These are phyloP conservation scores for Montipora capitata DNA, from an alignment of 92 coral and sea anemone genomes.

Conservation along the genomic window DNA sequence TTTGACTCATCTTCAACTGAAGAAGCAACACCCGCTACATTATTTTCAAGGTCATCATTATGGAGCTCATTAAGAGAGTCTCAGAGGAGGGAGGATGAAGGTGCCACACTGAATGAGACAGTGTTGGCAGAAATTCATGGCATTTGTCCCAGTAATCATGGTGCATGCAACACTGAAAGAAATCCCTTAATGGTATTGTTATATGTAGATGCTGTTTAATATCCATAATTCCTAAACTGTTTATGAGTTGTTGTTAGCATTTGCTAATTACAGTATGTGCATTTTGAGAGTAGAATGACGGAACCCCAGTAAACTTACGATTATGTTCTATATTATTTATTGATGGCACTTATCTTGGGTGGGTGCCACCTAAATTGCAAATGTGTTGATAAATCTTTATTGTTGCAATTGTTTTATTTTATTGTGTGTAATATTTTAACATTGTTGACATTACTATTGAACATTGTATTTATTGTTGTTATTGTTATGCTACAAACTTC, in stretches of 20 bases:
- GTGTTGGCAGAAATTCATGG: slow-evolving; percentile 4
- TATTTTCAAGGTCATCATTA: slow-evolving; percentile 10
- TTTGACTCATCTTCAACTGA: neutral
- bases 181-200: slow-evolving; percentile 20
- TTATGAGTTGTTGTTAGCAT: neutral
- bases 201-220: neutral
- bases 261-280: neutral
- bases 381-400: neutral
- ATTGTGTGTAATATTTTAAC: neutral
- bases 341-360: neutral
- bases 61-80: slow-evolving; percentile 30
- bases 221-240: neutral
- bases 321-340: neutral
- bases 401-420: neutral
- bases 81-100: slow-evolving; percentile 25
- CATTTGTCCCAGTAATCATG: slow-evolving; percentile 6
- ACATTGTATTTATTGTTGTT: no score
- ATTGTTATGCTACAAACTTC: neutral
- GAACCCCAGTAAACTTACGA: neutral
- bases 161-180: slow-evolving; percentile 15
- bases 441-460: no score
- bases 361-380: slow-evolving; percentile 8
- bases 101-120: slow-evolving; percentile 1
- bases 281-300: neutral
- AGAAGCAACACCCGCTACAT: neutral